Conservation (phyloP, 1,140 invertebrate genomes). For the Zaprionus camerounensis region DNA sequence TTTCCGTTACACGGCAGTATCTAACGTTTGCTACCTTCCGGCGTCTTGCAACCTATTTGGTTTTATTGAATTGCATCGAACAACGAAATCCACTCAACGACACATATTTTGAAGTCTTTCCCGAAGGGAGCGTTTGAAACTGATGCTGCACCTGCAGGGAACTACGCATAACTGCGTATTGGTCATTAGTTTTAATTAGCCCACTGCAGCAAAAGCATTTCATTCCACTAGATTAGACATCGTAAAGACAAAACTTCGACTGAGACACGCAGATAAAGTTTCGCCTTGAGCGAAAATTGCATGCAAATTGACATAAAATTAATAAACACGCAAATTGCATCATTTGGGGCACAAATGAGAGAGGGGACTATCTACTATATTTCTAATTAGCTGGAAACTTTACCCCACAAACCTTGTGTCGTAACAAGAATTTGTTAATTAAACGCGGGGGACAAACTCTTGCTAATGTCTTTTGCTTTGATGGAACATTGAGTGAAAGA, state of each 20-base stretch:
- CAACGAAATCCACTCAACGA: slow-evolving; percentile 68
- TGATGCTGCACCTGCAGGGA: slow-evolving; percentile 32
- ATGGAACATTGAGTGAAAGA: slow-evolving; percentile 39
- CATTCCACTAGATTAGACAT: slow-evolving; percentile 62
- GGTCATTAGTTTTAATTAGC: slow-evolving; percentile 75
- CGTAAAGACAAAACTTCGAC: slow-evolving; percentile 39
- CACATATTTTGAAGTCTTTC: slow-evolving; percentile 38
- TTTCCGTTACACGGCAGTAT: not conserved
- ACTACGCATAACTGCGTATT: slow-evolving; percentile 24
- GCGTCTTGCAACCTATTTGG: slow-evolving; percentile 40
- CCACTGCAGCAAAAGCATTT: slow-evolving; percentile 49
- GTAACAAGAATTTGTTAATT: slow-evolving; percentile 66
- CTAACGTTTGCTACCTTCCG: slow-evolving; percentile 63
- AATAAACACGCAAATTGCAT: slow-evolving; percentile 77
- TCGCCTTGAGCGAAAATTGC: slow-evolving; percentile 73
- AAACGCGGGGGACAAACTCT: slow-evolving; percentile 31
- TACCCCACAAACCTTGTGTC: slow-evolving; percentile 48
- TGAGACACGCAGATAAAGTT: slow-evolving; percentile 46
- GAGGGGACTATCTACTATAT: slow-evolving; percentile 7
- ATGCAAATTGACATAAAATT: slow-evolving; percentile 80
- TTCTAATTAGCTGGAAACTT: slow-evolving; percentile 76
- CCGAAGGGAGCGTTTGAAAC: not conserved
- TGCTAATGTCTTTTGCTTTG: slow-evolving; percentile 50
- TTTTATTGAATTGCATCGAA: slow-evolving; percentile 72
- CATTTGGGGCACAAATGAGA: not conserved